Conservation (phyloP, 1,140 invertebrate genomes). For the Brachionus rotundiformis region DNA sequence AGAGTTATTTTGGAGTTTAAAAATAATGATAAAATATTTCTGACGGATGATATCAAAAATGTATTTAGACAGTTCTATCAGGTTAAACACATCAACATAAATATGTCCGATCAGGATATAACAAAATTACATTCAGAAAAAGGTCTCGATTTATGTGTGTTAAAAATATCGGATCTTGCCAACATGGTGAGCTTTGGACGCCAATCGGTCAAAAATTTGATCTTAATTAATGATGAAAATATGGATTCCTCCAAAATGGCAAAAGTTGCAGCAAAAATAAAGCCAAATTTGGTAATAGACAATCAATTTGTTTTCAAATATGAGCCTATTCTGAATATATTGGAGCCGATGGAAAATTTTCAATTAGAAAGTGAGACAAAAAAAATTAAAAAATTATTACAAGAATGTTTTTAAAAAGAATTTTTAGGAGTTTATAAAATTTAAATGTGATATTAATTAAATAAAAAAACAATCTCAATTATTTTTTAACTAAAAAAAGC, state of each 20-base stretch:
- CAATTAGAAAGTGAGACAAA: background rate
- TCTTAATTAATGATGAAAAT: slow-evolving; percentile 1
- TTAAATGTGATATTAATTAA: too few species aligned
- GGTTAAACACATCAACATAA: slow-evolving; percentile 13
- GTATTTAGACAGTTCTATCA: background rate
- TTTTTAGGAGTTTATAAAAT: background rate
- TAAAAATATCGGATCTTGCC: background rate
- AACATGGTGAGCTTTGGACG: background rate
- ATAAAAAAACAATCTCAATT: too few species aligned
- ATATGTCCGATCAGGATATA: background rate
- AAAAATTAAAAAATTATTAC: background rate
- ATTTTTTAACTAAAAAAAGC: too few species aligned
- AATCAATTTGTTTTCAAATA: slow-evolving; percentile 18
- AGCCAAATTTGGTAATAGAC: background rate
- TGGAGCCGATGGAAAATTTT: background rate
- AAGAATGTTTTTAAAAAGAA: background rate
- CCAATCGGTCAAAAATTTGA: background rate
- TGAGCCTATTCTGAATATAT: background rate
- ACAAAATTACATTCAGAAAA: background rate
- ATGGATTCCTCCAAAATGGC: background rate
- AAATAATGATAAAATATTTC: slow-evolving; percentile 17
- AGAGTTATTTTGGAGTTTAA: background rate
- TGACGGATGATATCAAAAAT: background rate
- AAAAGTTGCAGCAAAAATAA: background rate
- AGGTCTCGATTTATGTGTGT: background rate